Conservation (phyloP, 2,797 vertebrate species). For the Sarcoramphus papa region DNA sequence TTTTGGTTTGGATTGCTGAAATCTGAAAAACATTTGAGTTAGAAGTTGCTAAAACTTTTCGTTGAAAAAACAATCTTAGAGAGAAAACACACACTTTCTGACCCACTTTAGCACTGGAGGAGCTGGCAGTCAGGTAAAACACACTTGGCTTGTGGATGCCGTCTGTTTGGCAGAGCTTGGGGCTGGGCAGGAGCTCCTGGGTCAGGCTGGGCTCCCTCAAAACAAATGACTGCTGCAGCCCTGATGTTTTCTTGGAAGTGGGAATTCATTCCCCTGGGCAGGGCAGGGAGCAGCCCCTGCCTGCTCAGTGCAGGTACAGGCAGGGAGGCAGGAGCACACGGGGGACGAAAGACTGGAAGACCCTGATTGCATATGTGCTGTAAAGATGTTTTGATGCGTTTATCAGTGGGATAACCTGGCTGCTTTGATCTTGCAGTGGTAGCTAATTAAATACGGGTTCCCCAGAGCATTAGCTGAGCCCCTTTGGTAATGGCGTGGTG, state of each 20-base stretch:
- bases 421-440: neutral
- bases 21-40: neutral
- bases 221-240: neutral
- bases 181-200: neutral
- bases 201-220: neutral
- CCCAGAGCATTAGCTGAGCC: neutral
- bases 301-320: neutral
- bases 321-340: neutral
- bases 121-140: neutral
- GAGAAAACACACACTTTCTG: neutral
- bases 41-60: neutral
- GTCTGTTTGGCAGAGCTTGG: neutral
- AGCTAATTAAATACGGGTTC: neutral
- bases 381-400: neutral
- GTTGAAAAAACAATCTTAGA: neutral
- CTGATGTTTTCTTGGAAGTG: neutral
- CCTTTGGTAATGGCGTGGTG: neutral
- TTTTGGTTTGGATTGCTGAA: neutral
- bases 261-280: neutral
- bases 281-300: neutral
- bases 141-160: fast-evolving
- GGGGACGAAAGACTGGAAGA: neutral
- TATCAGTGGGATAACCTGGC: neutral
- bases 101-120: neutral
- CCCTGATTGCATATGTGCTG: neutral